Evolutionary conservation across 2,888 invertebrate genomes (phyloP).

Genomic region (Orthonychiurus folsomi): DNA sequence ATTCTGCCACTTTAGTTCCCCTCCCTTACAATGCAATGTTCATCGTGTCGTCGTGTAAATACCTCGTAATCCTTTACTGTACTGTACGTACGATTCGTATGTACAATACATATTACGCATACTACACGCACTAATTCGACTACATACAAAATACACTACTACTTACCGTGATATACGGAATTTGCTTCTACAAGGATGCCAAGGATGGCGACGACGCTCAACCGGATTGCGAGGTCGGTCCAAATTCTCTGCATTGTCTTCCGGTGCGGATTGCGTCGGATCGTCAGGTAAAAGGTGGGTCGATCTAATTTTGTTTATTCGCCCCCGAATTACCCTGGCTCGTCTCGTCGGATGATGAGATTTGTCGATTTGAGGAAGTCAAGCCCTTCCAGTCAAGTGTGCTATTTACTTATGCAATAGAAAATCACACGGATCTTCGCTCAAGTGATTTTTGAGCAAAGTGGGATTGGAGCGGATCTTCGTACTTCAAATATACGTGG

Average conservation of each 20-base stretch:
- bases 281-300: too few relatives aligned
- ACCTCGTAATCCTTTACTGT: too few relatives aligned
- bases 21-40: too few relatives aligned
- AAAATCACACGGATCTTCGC: background rate
- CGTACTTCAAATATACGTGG: background rate
- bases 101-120: too few relatives aligned
- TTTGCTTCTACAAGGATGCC: background rate
- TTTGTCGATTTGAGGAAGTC: background rate
- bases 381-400: background rate
- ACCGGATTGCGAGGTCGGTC: background rate
- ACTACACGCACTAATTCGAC: background rate
- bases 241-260: background rate
- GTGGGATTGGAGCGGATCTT: background rate
- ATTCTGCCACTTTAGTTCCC: too few relatives aligned
- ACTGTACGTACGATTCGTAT: too few relatives aligned
- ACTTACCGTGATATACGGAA: background rate
- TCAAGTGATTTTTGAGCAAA: background rate
- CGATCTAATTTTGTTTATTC: background rate
- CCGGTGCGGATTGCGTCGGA: background rate
- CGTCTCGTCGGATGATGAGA: too few relatives aligned
- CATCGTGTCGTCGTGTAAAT: too few relatives aligned
- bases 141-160: background rate
- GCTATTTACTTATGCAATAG: conserved; percentile 1
- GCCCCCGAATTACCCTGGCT: background rate
- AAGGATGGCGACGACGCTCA: background rate